A percentile compares a stretch with the other conserved stretches of the same genome.
Conservation (phyloP, 2,797 vertebrate genomes). For the Gallinago nigripennis region DNA sequence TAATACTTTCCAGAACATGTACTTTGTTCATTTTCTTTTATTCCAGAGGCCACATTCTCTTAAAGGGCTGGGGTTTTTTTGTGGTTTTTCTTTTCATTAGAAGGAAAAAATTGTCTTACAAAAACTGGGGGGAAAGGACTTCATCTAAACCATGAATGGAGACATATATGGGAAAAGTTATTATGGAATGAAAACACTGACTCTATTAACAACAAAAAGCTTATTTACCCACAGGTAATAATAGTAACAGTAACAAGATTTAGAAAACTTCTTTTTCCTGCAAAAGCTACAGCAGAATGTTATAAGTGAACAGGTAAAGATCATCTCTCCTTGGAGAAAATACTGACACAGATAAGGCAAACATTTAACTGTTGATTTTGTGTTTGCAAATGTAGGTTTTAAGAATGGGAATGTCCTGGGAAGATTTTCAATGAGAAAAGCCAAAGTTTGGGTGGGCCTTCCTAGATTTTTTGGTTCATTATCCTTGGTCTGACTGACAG, state of each 20-base stretch:
- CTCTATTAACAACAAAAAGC: neutral
- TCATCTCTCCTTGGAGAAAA: constrained; percentile 21
- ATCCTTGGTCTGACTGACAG: constrained; percentile 34
- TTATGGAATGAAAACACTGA: neutral
- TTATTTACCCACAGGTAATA: neutral
- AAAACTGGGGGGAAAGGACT: neutral
- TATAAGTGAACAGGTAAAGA: neutral
- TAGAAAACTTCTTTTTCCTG: neutral
- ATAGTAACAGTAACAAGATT: neutral
- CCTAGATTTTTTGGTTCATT: constrained; percentile 28
- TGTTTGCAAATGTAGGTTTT: constrained; percentile 4
- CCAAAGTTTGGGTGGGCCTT: neutral
- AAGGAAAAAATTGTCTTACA: neutral
- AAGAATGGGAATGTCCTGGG: neutral
- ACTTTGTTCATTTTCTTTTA: neutral
- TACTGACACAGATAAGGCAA: neutral
- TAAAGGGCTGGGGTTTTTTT: accelerated
- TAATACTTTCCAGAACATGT: neutral
- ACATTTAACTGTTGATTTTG: constrained; percentile 32
- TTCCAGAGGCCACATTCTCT: neutral
- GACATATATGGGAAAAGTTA: neutral
- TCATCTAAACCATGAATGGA: neutral
- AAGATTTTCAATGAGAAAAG: neutral
- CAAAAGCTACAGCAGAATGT: neutral
- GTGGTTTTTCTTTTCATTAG: neutral